Conservation (phyloP, 2,888 invertebrate species). For the Drosophila birchii region DNA sequence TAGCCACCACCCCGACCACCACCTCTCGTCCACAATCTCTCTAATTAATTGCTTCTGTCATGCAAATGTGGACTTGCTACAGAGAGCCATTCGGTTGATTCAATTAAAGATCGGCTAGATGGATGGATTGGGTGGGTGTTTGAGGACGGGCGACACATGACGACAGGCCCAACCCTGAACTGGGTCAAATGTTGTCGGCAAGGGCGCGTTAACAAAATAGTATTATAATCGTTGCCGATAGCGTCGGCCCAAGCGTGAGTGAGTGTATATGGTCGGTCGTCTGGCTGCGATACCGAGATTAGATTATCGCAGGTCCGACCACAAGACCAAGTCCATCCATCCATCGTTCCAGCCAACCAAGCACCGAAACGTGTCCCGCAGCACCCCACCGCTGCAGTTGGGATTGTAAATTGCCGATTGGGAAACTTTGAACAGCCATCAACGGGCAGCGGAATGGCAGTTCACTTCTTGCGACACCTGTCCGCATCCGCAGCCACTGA, state of each 20-base stretch:
- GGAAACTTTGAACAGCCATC: slow-evolving; percentile 16
- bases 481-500: slow-evolving; percentile 9
- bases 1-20: not conserved
- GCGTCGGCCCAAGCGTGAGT: not conserved
- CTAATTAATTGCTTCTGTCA: slow-evolving; percentile 45
- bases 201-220: slow-evolving; percentile 20
- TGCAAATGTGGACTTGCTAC: slow-evolving; percentile 23
- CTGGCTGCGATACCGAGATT: slow-evolving; percentile 22
- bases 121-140: slow-evolving; percentile 5
- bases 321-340: slow-evolving; percentile 29
- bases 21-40: slow-evolving; percentile 17
- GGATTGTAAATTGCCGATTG: slow-evolving; percentile 14
- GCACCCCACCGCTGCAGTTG: slow-evolving; percentile 1
- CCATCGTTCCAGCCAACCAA: slow-evolving; percentile 8
- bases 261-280: not conserved
- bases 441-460: slow-evolving; percentile 3
- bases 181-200: not conserved
- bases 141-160: not conserved
- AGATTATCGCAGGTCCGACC: slow-evolving; percentile 15
- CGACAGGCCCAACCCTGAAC: slow-evolving; percentile 8
- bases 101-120: slow-evolving; percentile 16
- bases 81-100: slow-evolving; percentile 3
- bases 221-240: slow-evolving; percentile 21
- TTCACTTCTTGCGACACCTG: slow-evolving; percentile 18
- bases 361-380: slow-evolving; percentile 20